A percentile compares a stretch with the other conserved stretches of the same genome.
Evolutionary conservation across 1,140 invertebrate species (phyloP).

Genomic region (Ptiloglossa arizonensis): DNA sequence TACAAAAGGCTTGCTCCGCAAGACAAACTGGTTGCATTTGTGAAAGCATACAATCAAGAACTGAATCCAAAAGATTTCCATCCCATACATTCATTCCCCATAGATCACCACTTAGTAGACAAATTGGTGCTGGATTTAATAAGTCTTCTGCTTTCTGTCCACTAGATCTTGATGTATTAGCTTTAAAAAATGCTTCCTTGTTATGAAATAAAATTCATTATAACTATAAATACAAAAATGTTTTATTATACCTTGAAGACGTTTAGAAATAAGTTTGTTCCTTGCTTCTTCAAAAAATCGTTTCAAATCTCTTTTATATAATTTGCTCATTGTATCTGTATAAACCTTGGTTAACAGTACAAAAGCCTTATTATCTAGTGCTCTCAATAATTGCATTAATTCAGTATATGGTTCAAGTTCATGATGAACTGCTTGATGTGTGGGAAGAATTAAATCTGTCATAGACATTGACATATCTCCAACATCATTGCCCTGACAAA

Average conservation of each 20-base stretch:
- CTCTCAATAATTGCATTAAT: conserved; percentile 94
- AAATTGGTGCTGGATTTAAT: conserved; percentile 76
- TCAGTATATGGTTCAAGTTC: conserved; percentile 93
- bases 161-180: conserved; percentile 71
- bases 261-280: conserved; percentile 79
- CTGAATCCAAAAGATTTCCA: conserved; percentile 83
- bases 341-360: conserved; percentile 91
- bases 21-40: conserved; percentile 96
- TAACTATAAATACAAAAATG: neutral
- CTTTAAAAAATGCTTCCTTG: conserved; percentile 41
- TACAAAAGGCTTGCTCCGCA: conserved; percentile 97
- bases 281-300: conserved; percentile 91
- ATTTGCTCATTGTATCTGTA: conserved; percentile 88
- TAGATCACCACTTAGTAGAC: conserved; percentile 74
- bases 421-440: conserved; percentile 90
- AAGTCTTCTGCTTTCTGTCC: conserved; percentile 75
- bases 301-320: conserved; percentile 92
- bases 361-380: conserved; percentile 92
- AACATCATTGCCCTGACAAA: conserved; percentile 85
- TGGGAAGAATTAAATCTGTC: conserved; percentile 86
- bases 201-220: conserved; percentile 16
- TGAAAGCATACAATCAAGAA: conserved; percentile 91
- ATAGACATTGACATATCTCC: conserved; percentile 83
- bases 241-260: conserved; percentile 66
- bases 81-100: conserved; percentile 78